A percentile compares a stretch with the other conserved stretches of the same genome.
phyloP scores from a whole-genome alignment of 2,113 vertebrate genomes.

The Xyliphius kryptos region DNA sequence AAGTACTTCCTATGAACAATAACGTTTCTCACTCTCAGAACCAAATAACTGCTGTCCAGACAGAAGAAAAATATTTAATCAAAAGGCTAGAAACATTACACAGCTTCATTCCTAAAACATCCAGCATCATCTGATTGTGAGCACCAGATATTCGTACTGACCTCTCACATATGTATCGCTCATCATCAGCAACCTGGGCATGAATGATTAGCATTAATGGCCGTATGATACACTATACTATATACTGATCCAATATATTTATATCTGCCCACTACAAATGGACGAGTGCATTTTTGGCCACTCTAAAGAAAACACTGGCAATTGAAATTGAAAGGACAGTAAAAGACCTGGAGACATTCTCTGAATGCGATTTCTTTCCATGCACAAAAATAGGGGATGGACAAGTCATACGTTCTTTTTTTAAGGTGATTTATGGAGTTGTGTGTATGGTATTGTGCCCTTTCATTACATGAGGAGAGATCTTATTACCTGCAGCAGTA shows the following conservation, averaged over 20 bases:
- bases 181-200: conserved; percentile 48
- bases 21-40: background rate
- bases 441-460: conserved; percentile 47
- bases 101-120: background rate
- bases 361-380: conserved; percentile 31
- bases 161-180: conserved; percentile 57
- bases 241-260: conserved; percentile 31
- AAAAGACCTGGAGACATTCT: conserved; percentile 18
- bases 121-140: conserved; percentile 17
- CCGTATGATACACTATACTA: conserved; percentile 49
- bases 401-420: conserved; percentile 25
- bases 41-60: background rate
- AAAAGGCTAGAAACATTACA: background rate
- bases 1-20: background rate
- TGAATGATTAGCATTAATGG: conserved; percentile 70
- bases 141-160: conserved; percentile 52
- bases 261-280: conserved; percentile 30
- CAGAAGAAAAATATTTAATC: background rate
- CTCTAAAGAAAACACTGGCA: conserved; percentile 35
- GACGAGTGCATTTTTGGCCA: conserved; percentile 14
- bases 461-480: conserved; percentile 55
- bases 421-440: conserved; percentile 30
- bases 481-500: conserved; percentile 63
- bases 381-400: background rate
- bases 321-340: conserved; percentile 22